Evolutionary conservation across 2,888 invertebrate species (phyloP), one percentile per base, ranked within the genome.

Genomic region (Aporophyla lueneburgensis): DNA sequence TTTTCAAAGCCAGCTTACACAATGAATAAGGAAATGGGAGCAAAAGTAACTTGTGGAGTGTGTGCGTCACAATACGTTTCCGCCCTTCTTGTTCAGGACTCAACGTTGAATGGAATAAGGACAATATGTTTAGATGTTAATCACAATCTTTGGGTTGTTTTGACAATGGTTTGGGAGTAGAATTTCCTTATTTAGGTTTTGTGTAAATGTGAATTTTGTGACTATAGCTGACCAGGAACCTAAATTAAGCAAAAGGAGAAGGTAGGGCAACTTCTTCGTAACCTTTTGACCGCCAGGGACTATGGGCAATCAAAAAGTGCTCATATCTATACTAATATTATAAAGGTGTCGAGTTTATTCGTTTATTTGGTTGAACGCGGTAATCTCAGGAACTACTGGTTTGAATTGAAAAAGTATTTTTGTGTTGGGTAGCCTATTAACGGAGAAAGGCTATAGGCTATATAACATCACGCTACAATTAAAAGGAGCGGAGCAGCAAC

Each of bases 111-210:
- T 73, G 49, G 65, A 65, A 33, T 51, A 51, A 33, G 43, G 80
- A 66, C 65, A 80, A 61, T 33, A 40, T 78, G 27, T 27, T n/a
- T 12, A 71, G 46, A 78, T 58, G n/a, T 51, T 33, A 43, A 77
- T 70, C 76, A 56, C 49, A 53, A 69, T 78, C 51, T 43, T 16
- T 49, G 27, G n/a, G 19, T 21, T 65, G 56, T 51, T 78, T 70
- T 51, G n/a, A 3, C 56, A 62, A 43, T 24, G 27, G 14, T 46
- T 76, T n/a, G 5, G 10, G 2, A 43, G 40, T n/a, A 40, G n/a
- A 27, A 14, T n/a, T 49, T 53, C 33, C n/a, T 53, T 21, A 19
- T 46, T 76, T 16, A 16, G 9, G n/a, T 58, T 58, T 4, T 76
- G 19, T 51, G 19, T 4, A 2, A 16, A 33, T 53, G 27, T 43